A percentile compares a stretch with the other conserved stretches of the same genome.
These are phyloP conservation scores for Athalia cordata DNA, from an alignment of 2,888 invertebrate species.

Conservation along the genomic window DNA sequence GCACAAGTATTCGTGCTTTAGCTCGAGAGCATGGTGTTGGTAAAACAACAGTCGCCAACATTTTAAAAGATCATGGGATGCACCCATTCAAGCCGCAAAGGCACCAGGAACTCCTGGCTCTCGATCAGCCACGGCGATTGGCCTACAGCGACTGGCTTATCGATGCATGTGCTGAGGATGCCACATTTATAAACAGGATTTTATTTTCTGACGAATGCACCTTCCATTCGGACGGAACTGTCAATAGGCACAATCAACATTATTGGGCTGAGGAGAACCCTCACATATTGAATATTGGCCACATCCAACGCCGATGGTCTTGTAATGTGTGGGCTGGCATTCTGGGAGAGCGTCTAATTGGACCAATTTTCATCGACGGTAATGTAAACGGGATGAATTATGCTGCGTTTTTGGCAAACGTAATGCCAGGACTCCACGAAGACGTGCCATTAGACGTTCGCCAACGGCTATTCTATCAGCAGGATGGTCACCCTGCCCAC, in stretches of 20 bases:
- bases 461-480: slow-evolving; percentile 11
- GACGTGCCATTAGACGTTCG: slow-evolving; percentile 51
- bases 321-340: slow-evolving; percentile 56
- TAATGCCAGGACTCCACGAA: slow-evolving; percentile 36
- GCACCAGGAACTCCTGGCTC: too few relatives aligned
- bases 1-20: too few relatives aligned
- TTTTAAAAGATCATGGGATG: too few relatives aligned
- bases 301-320: slow-evolving; percentile 56
- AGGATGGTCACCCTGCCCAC: slow-evolving; percentile 45
- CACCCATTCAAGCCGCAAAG: too few relatives aligned
- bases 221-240: too few relatives aligned
- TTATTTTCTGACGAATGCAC: too few relatives aligned
- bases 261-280: slow-evolving; percentile 59
- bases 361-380: slow-evolving; percentile 51
- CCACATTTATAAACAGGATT: too few relatives aligned
- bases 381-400: slow-evolving; percentile 49
- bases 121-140: too few relatives aligned
- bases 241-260: slow-evolving; percentile 52
- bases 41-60: too few relatives aligned
- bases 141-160: too few relatives aligned
- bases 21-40: too few relatives aligned
- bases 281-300: slow-evolving; percentile 53
- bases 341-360: slow-evolving; percentile 47
- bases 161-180: too few relatives aligned
- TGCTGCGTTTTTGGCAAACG: slow-evolving; percentile 47